Evolutionary conservation across 1,140 invertebrate genomes (phyloP).

Genomic region (Lepidurus couesii): DNA sequence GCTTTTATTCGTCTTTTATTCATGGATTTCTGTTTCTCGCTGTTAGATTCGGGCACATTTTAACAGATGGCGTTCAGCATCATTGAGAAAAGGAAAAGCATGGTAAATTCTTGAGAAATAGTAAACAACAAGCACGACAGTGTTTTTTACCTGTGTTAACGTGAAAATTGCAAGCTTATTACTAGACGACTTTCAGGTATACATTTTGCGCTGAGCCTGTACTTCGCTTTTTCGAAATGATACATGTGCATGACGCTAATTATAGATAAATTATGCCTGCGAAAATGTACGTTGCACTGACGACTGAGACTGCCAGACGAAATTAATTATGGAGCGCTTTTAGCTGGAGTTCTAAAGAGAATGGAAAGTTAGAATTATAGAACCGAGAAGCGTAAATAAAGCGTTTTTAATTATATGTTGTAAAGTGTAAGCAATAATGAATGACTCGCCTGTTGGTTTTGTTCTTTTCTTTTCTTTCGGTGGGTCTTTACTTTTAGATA

Average conservation of each 20-base stretch:
- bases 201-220: too few relatives aligned
- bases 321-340: background rate
- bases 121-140: too few relatives aligned
- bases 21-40: background rate
- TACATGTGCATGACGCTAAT: background rate
- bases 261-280: background rate
- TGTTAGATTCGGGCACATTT: background rate
- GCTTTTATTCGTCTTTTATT: background rate
- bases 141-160: too few relatives aligned
- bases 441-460: background rate
- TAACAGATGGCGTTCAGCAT: background rate
- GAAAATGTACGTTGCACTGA: background rate
- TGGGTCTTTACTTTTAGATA: background rate
- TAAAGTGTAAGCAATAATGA: background rate
- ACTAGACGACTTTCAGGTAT: too few relatives aligned
- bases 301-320: background rate
- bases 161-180: too few relatives aligned
- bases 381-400: background rate
- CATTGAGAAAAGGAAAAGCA: too few relatives aligned
- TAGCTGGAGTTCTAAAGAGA: background rate
- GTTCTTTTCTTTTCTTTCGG: background rate
- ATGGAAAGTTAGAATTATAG: background rate
- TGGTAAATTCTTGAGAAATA: too few relatives aligned
- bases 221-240: background rate
- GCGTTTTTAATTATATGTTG: background rate